phyloP scores from a whole-genome alignment of 92 coral and sea anemone species.

The Micromussa lordhowensis region DNA sequence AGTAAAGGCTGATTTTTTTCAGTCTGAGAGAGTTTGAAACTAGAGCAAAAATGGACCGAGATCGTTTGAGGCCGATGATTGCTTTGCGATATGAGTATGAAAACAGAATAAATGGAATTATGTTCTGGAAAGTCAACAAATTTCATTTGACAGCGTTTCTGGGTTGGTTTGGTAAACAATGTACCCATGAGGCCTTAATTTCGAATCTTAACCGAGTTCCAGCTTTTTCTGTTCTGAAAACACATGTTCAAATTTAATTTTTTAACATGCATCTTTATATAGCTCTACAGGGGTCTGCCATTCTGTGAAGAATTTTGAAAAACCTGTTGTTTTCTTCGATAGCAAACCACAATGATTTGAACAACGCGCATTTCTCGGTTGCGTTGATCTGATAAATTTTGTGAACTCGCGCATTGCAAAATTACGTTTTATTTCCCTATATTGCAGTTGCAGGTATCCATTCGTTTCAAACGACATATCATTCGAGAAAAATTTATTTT shows the following conservation, averaged over 20 bases:
- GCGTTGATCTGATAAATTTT: not conserved
- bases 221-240: not conserved
- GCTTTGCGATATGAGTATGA: not conserved
- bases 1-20: not conserved
- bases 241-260: not conserved
- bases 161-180: not conserved
- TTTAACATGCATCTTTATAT: not conserved
- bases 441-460: not conserved
- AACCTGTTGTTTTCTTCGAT: not conserved
- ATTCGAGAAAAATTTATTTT: not conserved
- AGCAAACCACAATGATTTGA: not conserved
- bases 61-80: not conserved
- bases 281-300: not conserved
- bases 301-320: not conserved
- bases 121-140: not conserved
- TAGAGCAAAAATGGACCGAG: not conserved
- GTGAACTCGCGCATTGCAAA: not conserved
- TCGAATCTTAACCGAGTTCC: not conserved
- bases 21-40: not conserved
- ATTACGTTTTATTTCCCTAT: not conserved
- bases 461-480: not conserved
- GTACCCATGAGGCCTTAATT: not conserved
- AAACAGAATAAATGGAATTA: not conserved
- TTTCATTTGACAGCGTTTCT: not conserved
- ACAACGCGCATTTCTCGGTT: not conserved